Evolutionary conservation across 2,113 vertebrate species (phyloP), one percentile per base, ranked within the genome.

Genomic region (Hemibagrus wyckioides): DNA sequence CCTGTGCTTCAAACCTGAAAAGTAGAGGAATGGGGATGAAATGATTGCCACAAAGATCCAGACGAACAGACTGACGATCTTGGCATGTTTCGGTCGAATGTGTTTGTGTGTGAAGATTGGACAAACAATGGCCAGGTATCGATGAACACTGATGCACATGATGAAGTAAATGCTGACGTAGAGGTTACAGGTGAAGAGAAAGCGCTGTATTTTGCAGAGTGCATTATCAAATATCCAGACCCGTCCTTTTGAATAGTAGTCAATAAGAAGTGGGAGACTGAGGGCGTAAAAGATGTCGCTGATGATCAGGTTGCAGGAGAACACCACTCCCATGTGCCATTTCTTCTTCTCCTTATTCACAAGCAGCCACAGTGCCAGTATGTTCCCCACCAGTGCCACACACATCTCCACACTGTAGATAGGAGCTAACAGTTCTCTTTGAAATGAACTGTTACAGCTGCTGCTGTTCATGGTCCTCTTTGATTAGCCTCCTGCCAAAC

Each of bases 211-310:
- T n/a, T n/a, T n/a, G n/a, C n/a, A n/a, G n/a, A n/a, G n/a, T n/a
- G n/a, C n/a, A n/a, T n/a, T n/a, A n/a, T n/a, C n/a, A n/a, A n/a
- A n/a, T n/a, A n/a, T n/a, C n/a, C n/a, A n/a, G n/a, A n/a, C n/a
- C n/a, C n/a, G n/a, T n/a, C n/a, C n/a, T n/a, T n/a, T n/a, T n/a
- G n/a, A n/a, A n/a, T n/a, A n/a, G n/a, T n/a, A n/a, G n/a, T n/a
- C n/a, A n/a, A n/a, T n/a, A n/a, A n/a, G n/a, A n/a, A n/a, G n/a
- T n/a, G n/a, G n/a, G n/a, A n/a, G n/a, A n/a, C n/a, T n/a, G n/a
- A n/a, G n/a, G n/a, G n/a, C n/a, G n/a, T n/a, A n/a, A 4, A 96
- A 92, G 59, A 97, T 89, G 91, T 97, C 95, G 1, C 96, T 96
- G 92, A 96, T 19, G 0, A 95, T 95, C 86, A 97, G 89, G 92